Base-by-base conservation (phyloP, 2,113 vertebrate species). In the Stegastes partitus region DNA sequence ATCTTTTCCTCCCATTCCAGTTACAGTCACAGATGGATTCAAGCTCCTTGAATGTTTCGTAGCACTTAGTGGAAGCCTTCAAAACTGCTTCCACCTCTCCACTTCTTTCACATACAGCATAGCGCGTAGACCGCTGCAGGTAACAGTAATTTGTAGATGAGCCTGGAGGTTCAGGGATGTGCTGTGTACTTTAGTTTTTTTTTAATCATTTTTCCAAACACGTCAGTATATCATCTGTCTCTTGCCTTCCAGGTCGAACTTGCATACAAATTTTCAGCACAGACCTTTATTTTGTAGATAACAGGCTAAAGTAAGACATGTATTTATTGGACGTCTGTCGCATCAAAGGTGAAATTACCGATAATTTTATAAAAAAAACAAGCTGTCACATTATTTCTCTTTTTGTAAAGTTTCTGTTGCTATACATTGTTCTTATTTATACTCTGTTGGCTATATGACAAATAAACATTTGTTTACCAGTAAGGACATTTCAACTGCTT, bases 321-420 rank as follows among this genome's bases (percentile, higher is more conserved):
- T 94, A 95, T 96, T 95, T 95, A 95, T 95, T 96, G 80, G 86
- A 94, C 93, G 78, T 90, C 79, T 76, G 67, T 86, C 54, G 75
- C 84, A 69, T 79, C 55, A 68, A 62, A 86, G 68, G 68, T 81
- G 81, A 69, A 84, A 63, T 79, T 79, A 74, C 76, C 14, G 39
- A 64, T 68, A 51, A 70, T 77, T 71, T 65, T 75, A 53, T 81
- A 34, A 34, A 6, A 34, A 34, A 34, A 34, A 34, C 7, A 34
- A 66, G 53, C 59, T 69, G 51, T 65, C 71, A 84, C 34, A 57
- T 74, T 70, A 11, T 82, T 84, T 77, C 47, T 68, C 55, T 77
- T 78, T n/a, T 79, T 91, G 90, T 90, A 81, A 89, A 91, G 86
- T 87, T 85, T 88, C 73, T 84, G 57, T 90, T 87, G 68, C 86